Percentiles rank a stretch among this genome's conserved stretches.
Evolutionary conservation across 2,888 invertebrate species (phyloP).

Genomic region (Synanthedon formicaeformis): DNA sequence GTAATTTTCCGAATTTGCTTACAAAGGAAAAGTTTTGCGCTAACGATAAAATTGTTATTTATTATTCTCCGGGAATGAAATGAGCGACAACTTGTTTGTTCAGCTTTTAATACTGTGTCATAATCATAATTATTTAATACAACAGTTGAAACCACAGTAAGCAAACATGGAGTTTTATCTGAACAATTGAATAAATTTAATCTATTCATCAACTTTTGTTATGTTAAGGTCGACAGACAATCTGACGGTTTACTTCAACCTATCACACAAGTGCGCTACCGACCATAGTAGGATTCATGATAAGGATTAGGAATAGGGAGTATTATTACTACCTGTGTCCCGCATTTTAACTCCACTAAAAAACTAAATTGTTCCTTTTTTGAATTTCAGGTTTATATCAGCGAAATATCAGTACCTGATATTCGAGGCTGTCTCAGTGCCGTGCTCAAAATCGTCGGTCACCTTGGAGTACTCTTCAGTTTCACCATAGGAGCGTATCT

Average conservation of each 20-base stretch:
- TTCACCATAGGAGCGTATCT: constrained; percentile 86
- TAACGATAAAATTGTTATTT: constrained; percentile 41
- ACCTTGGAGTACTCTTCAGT: constrained; percentile 85
- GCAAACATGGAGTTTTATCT: too few species aligned
- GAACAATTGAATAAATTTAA: too few species aligned
- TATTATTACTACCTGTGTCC: too few species aligned
- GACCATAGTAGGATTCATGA: too few species aligned
- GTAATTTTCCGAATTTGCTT: constrained; percentile 26
- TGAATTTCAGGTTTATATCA: constrained; percentile 82
- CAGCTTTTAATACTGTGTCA: background rate
- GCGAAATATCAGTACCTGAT: constrained; percentile 89
- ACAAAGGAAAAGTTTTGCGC: constrained; percentile 22
- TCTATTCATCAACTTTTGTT: too few species aligned
- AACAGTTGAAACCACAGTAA: too few species aligned
- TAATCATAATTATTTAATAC: too few species aligned
- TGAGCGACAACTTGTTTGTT: constrained; percentile 15
- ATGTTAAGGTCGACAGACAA: too few species aligned
- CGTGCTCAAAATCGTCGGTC: constrained; percentile 86
- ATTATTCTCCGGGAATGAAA: constrained; percentile 24
- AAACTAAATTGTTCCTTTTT: background rate
- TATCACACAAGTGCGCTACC: too few species aligned
- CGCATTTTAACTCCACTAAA: too few species aligned
- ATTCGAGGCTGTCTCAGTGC: constrained; percentile 89
- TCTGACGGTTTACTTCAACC: too few species aligned
- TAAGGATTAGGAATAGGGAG: too few species aligned